Evolutionary conservation across 2,113 vertebrate genomes (phyloP).

Genomic region (Egretta garzetta): DNA sequence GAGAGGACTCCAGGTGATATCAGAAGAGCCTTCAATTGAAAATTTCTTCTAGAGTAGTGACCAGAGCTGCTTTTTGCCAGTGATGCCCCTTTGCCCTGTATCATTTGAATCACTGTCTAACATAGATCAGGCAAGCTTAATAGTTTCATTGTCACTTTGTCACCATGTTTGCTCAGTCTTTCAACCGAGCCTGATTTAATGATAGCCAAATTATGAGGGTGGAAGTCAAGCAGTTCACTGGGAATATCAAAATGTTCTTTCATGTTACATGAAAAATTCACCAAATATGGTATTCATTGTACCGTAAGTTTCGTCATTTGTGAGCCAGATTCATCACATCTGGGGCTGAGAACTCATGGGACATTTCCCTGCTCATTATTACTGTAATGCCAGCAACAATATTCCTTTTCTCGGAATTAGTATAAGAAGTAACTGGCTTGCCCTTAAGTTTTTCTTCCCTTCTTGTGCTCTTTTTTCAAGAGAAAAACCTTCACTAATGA

Average conservation of each 20-base stretch:
- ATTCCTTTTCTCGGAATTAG: background rate
- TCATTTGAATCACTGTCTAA: background rate
- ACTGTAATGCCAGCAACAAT: background rate
- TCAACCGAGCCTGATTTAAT: background rate
- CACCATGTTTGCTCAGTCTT: background rate
- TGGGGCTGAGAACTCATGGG: background rate
- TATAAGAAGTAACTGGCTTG: background rate
- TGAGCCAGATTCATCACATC: background rate
- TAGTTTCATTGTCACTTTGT: background rate
- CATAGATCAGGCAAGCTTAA: background rate
- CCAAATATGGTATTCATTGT: background rate
- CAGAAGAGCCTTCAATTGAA: background rate
- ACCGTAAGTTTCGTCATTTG: background rate
- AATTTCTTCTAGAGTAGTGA: background rate
- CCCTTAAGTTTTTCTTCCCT: background rate
- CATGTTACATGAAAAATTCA: background rate
- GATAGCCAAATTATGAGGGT: background rate
- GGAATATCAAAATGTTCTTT: background rate
- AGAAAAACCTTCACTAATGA: background rate
- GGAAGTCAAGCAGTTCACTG: background rate
- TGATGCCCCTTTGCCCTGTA: rapidly evolving
- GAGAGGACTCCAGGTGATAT: background rate
- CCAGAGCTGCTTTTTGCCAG: background rate
- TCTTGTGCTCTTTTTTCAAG: background rate
- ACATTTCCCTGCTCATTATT: background rate